A percentile compares a stretch with the other conserved stretches of the same genome.
Conservation (phyloP, 2,797 vertebrate genomes). For the Diglossa cyanea region DNA sequence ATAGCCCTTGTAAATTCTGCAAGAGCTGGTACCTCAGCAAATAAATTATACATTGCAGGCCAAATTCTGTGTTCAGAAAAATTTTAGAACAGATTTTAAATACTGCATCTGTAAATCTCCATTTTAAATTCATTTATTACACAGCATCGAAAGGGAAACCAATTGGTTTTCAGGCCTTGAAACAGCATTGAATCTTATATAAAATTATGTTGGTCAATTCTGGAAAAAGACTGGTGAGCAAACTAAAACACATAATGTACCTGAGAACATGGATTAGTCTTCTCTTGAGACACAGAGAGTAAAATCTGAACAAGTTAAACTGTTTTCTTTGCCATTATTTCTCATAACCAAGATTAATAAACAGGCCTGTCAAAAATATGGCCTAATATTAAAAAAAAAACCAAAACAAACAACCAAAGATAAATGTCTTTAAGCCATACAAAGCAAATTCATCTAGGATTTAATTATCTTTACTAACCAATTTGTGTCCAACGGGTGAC, state of each 20-base stretch:
- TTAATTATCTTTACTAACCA: constrained; percentile 80
- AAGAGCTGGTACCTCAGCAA: neutral
- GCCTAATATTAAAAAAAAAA: neutral
- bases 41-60: neutral
- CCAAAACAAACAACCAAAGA: neutral
- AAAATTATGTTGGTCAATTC: neutral
- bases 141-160: neutral
- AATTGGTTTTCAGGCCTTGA: neutral
- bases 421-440: constrained; percentile 22
- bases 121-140: neutral
- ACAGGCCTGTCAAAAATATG: neutral
- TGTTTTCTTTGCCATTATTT: neutral
- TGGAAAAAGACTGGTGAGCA: neutral
- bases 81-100: neutral
- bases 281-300: neutral
- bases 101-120: neutral
- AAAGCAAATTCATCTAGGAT: constrained; percentile 35
- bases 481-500: constrained; percentile 87
- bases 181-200: neutral
- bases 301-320: neutral
- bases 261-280: neutral
- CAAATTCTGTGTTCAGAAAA: neutral
- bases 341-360: neutral
- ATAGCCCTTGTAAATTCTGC: neutral
- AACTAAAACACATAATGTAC: neutral